Base-by-base conservation (phyloP, 2,888 invertebrate species). In the Endotricha flammealis region DNA sequence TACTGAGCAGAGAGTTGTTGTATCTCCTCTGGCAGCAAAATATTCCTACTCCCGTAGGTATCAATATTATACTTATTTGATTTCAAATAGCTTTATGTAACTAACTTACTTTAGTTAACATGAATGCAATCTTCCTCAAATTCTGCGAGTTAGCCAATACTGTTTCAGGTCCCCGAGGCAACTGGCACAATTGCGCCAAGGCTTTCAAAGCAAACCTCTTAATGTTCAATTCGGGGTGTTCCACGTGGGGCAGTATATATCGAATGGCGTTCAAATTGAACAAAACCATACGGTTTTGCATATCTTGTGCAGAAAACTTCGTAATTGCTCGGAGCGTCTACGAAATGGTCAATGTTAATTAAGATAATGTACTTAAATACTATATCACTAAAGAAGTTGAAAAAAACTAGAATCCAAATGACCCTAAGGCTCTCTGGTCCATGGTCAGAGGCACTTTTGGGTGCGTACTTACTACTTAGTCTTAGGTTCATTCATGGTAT, bases 161-260 rank as follows among this genome's bases (percentile, higher is more conserved):
- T 42, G 82, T 78, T 32, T 83, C 78, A 0, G 79, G 87, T 0
- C 88, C 87, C 22, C 57, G 63, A 0, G 82, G 76, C 38, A 88
- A 50, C 45, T 85, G 79, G 27, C 86, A 77, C 44, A 89, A 73
- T 50, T 88, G 86, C 0, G 88, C 87, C 20, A 89, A 43, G 0
- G 88, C 77, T 48, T 88, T 89, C 16, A 87, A 53, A 0, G 88
- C 81, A 38, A 88, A 89, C 53, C 89, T 74, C 34, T 63, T 66
- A 30, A 83, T 71, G 37, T 83, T 86, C 34, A 81, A 29, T 48
- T 82, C 83, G 0, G 48, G 9, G 32, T 82, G 76, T 1, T 83
- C 81, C 7, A 85, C 55, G 36, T 85, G 85, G 0, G 57, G 71
- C 8, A 85, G 47, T 7, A 85, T 75, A 38, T 57, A 75, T 7